A percentile compares a stretch with the other conserved stretches of the same genome.
Conservation (phyloP, 2,113 vertebrate genomes). For the Rhynchomys soricoides region DNA sequence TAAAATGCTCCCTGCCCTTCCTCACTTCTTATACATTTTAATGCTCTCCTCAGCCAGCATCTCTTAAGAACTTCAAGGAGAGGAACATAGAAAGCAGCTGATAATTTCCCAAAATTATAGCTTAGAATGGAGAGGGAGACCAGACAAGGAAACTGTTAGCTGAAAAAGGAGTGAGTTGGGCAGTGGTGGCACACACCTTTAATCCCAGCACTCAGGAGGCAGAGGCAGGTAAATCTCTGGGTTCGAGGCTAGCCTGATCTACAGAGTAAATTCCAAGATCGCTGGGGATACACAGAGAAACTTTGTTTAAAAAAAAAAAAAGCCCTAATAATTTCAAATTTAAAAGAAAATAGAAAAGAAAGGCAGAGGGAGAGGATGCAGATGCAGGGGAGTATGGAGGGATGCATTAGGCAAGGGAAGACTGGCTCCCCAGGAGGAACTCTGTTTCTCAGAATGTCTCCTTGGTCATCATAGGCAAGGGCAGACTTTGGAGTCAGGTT, state of each 20-base stretch:
- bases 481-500: not conserved
- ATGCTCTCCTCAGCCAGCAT: not conserved
- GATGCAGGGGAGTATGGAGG: not conserved
- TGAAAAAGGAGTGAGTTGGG: not conserved
- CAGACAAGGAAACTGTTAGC: not conserved
- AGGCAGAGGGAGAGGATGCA: too few relatives aligned
- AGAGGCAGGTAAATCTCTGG: not conserved
- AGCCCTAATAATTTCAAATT: not conserved
- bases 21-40: not conserved
- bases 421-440: not conserved
- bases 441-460: not conserved
- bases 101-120: not conserved
- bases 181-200: rapidly evolving
- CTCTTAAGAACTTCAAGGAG: not conserved
- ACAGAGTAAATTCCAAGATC: not conserved
- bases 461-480: rapidly evolving
- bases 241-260: not conserved
- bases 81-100: not conserved
- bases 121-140: not conserved
- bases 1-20: not conserved
- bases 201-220: not conserved
- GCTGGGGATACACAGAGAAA: not conserved
- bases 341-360: not conserved
- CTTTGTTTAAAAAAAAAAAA: not conserved
- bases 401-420: not conserved